A percentile compares a stretch with the other conserved stretches of the same genome.
Conservation (phyloP, 2,797 vertebrate genomes). For the Poeciliopsis turneri region DNA sequence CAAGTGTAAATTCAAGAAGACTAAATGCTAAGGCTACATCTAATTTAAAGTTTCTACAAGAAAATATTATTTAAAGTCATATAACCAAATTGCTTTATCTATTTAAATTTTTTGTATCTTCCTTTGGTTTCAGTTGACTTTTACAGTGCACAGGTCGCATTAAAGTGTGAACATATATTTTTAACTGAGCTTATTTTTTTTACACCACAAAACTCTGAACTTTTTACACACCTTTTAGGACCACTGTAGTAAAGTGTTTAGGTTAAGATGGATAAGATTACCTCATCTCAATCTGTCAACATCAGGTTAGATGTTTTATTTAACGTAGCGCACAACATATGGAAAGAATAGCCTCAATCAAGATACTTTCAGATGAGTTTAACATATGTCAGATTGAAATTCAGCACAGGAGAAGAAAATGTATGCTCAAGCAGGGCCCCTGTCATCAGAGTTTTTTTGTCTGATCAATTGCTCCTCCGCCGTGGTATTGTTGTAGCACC, state of each 20-base stretch:
- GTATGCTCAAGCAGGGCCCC: constrained; percentile 31
- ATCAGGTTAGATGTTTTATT: constrained; percentile 36
- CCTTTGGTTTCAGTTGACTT: neutral
- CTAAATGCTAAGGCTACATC: neutral
- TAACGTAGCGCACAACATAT: constrained; percentile 43
- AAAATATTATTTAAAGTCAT: neutral
- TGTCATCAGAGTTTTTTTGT: constrained; percentile 35
- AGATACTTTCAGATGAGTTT: constrained; percentile 51
- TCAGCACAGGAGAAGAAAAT: constrained; percentile 31
- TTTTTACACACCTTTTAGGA: neutral
- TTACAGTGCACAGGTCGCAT: neutral
- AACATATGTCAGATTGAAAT: constrained; percentile 58
- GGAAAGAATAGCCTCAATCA: constrained; percentile 62
- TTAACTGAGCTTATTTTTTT: neutral
- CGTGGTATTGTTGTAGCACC: constrained; percentile 42
- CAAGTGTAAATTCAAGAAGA: neutral
- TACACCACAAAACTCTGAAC: neutral
- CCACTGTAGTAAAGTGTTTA: constrained; percentile 13
- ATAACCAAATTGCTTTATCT: neutral
- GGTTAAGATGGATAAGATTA: constrained; percentile 37
- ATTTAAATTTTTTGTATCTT: neutral
- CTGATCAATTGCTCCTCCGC: constrained; percentile 38
- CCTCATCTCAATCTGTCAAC: constrained; percentile 48
- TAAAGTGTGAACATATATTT: neutral
- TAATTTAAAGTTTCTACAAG: neutral